Conservation (phyloP, 2,113 vertebrate species). For the Rhea americana region DNA sequence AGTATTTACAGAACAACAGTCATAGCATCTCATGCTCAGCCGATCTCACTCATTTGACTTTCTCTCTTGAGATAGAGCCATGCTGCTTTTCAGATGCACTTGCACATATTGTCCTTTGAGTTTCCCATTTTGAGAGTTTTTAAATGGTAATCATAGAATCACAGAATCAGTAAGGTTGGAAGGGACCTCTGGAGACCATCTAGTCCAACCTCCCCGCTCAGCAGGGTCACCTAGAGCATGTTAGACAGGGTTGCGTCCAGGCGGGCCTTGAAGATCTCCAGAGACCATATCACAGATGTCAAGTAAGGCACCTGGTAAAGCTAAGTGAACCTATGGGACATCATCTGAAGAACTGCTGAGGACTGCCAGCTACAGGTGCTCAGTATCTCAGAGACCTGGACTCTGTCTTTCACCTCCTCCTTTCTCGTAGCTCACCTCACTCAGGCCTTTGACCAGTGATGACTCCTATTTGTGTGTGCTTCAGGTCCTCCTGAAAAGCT, state of each 20-base stretch:
- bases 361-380: background rate
- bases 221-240: too few species aligned
- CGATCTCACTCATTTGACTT: background rate
- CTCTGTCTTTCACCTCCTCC: background rate
- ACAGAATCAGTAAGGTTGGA: too few species aligned
- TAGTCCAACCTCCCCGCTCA: too few species aligned
- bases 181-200: too few species aligned
- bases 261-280: too few species aligned
- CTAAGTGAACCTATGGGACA: rapidly evolving
- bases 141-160: background rate
- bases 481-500: rapidly evolving
- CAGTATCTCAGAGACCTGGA: background rate
- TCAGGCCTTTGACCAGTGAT: background rate
- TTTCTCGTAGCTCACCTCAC: background rate
- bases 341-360: background rate
- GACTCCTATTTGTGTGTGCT: rapidly evolving
- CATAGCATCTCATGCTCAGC: rapidly evolving
- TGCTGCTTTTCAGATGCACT: background rate
- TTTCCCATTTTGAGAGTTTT: background rate
- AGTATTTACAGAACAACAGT: background rate
- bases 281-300: background rate
- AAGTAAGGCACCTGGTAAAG: background rate
- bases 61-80: background rate
- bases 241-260: too few species aligned
- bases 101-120: background rate